Evolutionary conservation across 1,140 invertebrate species (phyloP), one percentile per base, ranked within the genome.

Genomic region (Zaprionus davidi): DNA sequence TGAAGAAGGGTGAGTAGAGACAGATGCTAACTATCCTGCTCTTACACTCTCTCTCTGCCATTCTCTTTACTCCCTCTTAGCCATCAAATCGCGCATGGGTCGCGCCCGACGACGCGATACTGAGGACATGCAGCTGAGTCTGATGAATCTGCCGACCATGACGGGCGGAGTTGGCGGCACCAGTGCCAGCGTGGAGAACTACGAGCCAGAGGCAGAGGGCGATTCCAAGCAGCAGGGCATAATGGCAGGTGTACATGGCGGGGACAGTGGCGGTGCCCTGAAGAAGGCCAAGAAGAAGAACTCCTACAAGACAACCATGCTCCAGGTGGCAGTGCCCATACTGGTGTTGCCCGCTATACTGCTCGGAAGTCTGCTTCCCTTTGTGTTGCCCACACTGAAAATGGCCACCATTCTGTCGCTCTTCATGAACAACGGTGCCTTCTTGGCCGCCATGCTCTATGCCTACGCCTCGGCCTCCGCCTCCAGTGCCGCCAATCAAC

Each of bases 391-490:
- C 9, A 90, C 90, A 0, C 74, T 93, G 0, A 93, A 93, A 57
- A 92, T 92, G 91, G 92, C 92, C 57, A 92, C 92, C n/a, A 88
- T 93, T 3, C 59, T 92, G 62, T 83, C 92, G 11, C 79, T 91
- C 26, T 67, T 93, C 9, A 78, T 93, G 82, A 93, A 93, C 62
- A 92, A 93, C 64, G 91, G 91, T 22, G 92, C 92, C 28, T 90
- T 93, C 24, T 71, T 93, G 68, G 91, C 92, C 1, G 92, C 92
- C 26, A 41, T 93, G 17, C 71, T 92, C 53, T 93, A 92, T 28
- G 92, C 92, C 0, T 76, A 76, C 36, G 55, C 73, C 34, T 71
- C 73, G 24, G 60, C 67, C 44, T 58, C 73, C 11, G 68, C 76
- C 67, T 22, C 79, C 76, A 28, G 90, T 59, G 51, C 91, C 60